Conservation (phyloP, 2,113 vertebrate genomes). For the Gavialis gangeticus region DNA sequence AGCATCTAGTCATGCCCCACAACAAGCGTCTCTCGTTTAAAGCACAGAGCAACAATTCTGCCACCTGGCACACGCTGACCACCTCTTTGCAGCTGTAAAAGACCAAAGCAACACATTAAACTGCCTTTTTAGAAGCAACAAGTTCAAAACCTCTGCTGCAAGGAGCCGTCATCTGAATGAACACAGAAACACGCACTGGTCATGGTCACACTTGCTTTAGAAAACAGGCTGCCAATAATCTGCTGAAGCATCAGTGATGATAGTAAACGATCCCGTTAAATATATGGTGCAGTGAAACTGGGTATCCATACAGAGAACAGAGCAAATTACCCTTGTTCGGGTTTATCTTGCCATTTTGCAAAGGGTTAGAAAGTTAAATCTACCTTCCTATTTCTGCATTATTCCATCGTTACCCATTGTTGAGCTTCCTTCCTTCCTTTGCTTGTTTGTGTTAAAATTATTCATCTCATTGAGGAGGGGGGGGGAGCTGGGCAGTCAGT, state of each 20-base stretch:
- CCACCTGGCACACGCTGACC: background rate
- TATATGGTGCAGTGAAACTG: background rate
- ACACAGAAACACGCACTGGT: background rate
- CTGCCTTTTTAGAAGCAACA: background rate
- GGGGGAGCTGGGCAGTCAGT: background rate
- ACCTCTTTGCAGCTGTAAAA: background rate
- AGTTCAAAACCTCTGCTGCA: background rate
- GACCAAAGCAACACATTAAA: background rate
- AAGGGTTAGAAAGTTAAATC: background rate
- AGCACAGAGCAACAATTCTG: background rate
- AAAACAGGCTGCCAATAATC: background rate
- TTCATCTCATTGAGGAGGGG: background rate
- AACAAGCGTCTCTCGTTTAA: background rate
- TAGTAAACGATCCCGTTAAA: background rate
- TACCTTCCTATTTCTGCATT: slow-evolving; percentile 35
- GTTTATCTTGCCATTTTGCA: background rate
- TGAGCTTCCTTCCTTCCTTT: background rate
- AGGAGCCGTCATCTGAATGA: background rate
- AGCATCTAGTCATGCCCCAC: too few relatives aligned
- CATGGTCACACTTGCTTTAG: background rate
- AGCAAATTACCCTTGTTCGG: background rate
- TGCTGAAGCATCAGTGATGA: background rate
- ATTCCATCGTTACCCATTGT: slow-evolving; percentile 27
- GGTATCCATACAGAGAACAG: background rate
- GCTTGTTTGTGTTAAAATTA: slow-evolving; percentile 47